These are phyloP conservation scores for Germaria angustata DNA, from an alignment of 2,888 invertebrate species.

Conservation along the genomic window DNA sequence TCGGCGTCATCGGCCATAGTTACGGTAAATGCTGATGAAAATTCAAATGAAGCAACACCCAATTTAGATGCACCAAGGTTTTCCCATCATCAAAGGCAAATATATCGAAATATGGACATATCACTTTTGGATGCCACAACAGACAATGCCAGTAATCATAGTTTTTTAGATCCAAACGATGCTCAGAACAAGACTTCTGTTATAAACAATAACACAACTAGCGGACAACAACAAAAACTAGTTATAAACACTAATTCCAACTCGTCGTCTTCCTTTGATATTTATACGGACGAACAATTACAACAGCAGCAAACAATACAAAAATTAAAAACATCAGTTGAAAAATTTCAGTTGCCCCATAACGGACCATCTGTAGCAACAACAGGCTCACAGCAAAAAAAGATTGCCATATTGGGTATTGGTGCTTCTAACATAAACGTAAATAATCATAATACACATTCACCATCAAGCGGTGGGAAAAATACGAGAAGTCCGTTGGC, in stretches of 20 bases:
- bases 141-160: slow-evolving; percentile 69
- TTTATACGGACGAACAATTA: slow-evolving; percentile 56
- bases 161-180: slow-evolving; percentile 71
- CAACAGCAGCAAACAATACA: slow-evolving; percentile 53
- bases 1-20: slow-evolving; percentile 74
- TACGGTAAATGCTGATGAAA: slow-evolving; percentile 75
- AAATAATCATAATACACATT: slow-evolving; percentile 60
- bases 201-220: slow-evolving; percentile 21
- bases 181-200: slow-evolving; percentile 38
- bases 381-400: slow-evolving; percentile 71
- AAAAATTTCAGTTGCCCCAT: slow-evolving; percentile 62
- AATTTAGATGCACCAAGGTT: slow-evolving; percentile 74
- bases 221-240: slow-evolving; percentile 37
- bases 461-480: slow-evolving; percentile 70
- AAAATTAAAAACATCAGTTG: slow-evolving; percentile 54
- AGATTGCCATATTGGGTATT: slow-evolving; percentile 71
- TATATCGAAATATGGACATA: slow-evolving; percentile 69
- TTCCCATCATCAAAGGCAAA: slow-evolving; percentile 70
- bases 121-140: slow-evolving; percentile 71
- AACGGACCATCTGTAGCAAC: slow-evolving; percentile 42
- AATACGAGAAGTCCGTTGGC: slow-evolving; percentile 77
- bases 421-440: slow-evolving; percentile 63
- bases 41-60: slow-evolving; percentile 77
- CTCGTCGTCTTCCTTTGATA: slow-evolving; percentile 71
- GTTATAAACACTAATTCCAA: slow-evolving; percentile 66